Conservation (phyloP, 2,113 vertebrate genomes). For the Cavia porcellus region DNA sequence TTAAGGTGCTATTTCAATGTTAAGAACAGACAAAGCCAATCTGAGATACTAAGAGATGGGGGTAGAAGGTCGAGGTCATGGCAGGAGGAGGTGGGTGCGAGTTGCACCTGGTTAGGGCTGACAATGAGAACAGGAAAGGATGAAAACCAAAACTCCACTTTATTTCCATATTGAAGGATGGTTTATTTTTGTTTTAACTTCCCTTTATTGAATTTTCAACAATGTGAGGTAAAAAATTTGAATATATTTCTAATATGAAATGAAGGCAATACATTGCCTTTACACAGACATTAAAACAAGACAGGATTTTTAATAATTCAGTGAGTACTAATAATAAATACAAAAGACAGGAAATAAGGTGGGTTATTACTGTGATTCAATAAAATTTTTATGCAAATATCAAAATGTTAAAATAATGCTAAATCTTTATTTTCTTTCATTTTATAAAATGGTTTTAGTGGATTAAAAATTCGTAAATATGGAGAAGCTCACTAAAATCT, state of each 20-base stretch:
- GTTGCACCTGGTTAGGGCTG: constrained; percentile 45
- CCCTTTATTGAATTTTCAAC: constrained; percentile 50
- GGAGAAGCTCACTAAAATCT: not conserved
- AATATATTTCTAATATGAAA: constrained; percentile 29
- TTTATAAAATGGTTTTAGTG: not conserved
- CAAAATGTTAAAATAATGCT: constrained; percentile 48
- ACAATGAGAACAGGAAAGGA: constrained; percentile 42
- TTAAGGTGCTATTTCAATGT: constrained; percentile 79
- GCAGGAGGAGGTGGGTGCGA: not conserved
- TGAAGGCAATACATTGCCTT: constrained; percentile 36
- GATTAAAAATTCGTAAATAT: constrained; percentile 30
- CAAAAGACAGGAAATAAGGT: not conserved
- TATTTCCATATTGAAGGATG: constrained; percentile 14
- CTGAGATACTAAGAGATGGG: constrained; percentile 59
- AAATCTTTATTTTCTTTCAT: constrained; percentile 40
- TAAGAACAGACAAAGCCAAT: constrained; percentile 77
- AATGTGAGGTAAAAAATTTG: constrained; percentile 27
- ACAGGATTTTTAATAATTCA: not conserved
- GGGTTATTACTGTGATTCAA: not conserved
- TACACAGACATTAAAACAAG: constrained; percentile 32
- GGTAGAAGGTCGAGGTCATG: constrained; percentile 65
- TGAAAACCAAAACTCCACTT: not conserved
- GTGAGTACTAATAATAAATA: constrained; percentile 14
- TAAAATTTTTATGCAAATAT: constrained; percentile 54
- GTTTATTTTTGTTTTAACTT: constrained; percentile 71